phyloP scores from a whole-genome alignment of 2,888 invertebrate genomes.

The Ichneumoninae sp. region DNA sequence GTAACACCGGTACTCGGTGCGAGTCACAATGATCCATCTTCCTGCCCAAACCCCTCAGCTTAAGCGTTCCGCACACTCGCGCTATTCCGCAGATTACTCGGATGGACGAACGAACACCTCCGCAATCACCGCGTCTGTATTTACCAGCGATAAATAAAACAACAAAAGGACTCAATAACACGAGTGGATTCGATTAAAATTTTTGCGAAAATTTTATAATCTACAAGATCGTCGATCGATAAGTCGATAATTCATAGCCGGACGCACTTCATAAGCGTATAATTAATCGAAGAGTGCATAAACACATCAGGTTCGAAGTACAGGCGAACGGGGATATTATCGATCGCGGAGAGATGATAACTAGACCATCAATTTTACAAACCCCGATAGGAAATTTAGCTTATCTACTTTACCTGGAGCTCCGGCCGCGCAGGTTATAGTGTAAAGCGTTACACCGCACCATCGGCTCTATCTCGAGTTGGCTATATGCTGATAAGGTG shows the following conservation, averaged over 20 bases:
- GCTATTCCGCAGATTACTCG: slow-evolving; percentile 11
- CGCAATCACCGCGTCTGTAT: not conserved
- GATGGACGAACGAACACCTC: slow-evolving; percentile 20
- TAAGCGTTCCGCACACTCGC: not conserved
- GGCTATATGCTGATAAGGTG: slow-evolving; percentile 51
- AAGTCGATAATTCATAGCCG: slow-evolving; percentile 46
- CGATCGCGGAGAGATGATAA: slow-evolving; percentile 49
- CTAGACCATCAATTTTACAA: slow-evolving; percentile 48
- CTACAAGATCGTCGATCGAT: slow-evolving; percentile 48
- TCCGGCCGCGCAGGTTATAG: not conserved
- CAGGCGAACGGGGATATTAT: slow-evolving; percentile 37
- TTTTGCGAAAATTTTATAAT: slow-evolving; percentile 50
- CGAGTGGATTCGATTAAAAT: slow-evolving; percentile 2
- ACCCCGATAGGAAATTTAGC: slow-evolving; percentile 43
- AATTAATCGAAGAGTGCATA: slow-evolving; percentile 55
- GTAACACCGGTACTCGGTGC: slow-evolving; percentile 34
- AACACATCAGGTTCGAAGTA: slow-evolving; percentile 48
- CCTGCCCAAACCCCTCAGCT: not conserved
- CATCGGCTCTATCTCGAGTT: slow-evolving; percentile 44
- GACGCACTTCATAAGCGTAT: slow-evolving; percentile 23
- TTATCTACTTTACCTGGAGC: slow-evolving; percentile 32
- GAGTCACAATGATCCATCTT: slow-evolving; percentile 23
- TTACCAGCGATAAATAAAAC: not conserved
- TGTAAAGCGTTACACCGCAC: not conserved
- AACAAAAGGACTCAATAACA: not conserved